phyloP scores from a whole-genome alignment of 2,797 vertebrate genomes.

The Tadarida brasiliensis region DNA sequence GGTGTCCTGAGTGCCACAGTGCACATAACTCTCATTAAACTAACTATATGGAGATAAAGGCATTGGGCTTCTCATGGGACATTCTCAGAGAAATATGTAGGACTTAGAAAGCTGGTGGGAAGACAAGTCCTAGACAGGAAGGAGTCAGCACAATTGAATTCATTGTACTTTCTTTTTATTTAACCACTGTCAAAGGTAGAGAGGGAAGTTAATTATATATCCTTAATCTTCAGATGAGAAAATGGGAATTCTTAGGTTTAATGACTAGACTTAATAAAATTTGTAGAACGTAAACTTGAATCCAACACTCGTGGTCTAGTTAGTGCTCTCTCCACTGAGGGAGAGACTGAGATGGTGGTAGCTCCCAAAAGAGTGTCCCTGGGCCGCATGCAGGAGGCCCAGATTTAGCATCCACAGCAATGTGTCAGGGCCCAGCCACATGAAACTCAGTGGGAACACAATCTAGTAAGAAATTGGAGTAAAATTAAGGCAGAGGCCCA shows the following conservation, averaged over 20 bases:
- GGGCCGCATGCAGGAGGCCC: background rate
- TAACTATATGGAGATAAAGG: background rate
- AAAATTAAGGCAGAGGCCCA: background rate
- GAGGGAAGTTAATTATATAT: background rate
- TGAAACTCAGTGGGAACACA: accelerated
- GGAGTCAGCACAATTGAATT: background rate
- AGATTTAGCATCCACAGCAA: background rate
- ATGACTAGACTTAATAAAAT: background rate
- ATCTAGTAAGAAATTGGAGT: background rate
- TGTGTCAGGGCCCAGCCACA: background rate
- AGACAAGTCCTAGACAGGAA: background rate
- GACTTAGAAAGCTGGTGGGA: background rate
- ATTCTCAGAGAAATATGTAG: background rate
- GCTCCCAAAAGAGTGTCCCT: background rate
- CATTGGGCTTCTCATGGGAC: background rate
- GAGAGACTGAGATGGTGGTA: no score
- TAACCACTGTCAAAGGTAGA: background rate
- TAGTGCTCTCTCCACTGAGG: background rate
- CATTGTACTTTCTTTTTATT: background rate
- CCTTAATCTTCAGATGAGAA: background rate
- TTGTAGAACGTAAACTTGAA: background rate
- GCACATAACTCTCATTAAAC: background rate
- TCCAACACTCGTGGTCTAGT: background rate
- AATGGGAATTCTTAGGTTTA: background rate
- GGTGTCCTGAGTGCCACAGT: no score